Percentiles rank a stretch among this genome's conserved stretches.
phyloP scores from a whole-genome alignment of 2,113 vertebrate species.

The Sinosuthora webbiana region DNA sequence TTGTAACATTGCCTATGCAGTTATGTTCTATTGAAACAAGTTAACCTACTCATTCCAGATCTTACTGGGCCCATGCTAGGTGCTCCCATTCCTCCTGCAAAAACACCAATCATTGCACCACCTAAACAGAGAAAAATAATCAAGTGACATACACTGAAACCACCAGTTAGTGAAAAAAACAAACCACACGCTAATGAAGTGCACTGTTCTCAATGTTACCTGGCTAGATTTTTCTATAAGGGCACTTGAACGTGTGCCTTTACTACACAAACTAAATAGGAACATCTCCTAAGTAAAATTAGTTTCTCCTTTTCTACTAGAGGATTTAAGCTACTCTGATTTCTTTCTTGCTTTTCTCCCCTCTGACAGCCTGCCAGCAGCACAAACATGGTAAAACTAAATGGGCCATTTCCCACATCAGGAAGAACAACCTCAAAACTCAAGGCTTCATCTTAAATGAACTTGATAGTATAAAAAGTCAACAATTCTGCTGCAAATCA shows the following conservation, averaged over 20 bases:
- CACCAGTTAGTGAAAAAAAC: background rate
- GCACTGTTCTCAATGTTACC: background rate
- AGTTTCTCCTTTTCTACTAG: background rate
- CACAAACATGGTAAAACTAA: background rate
- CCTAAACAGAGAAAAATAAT: constrained; percentile 73
- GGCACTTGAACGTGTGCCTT: background rate
- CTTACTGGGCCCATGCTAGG: constrained; percentile 91
- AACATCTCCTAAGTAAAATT: background rate
- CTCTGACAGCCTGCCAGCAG: background rate
- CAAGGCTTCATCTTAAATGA: background rate
- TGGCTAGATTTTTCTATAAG: background rate
- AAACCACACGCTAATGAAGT: background rate
- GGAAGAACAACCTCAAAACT: background rate
- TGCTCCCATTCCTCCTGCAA: constrained; percentile 90
- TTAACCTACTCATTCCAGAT: constrained; percentile 89
- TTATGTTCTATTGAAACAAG: constrained; percentile 67
- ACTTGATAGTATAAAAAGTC: background rate
- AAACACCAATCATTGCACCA: constrained; percentile 88
- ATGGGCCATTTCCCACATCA: background rate
- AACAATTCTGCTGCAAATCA: background rate
- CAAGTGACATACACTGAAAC: constrained; percentile 58
- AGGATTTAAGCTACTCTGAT: background rate
- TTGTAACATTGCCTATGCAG: constrained; percentile 35
- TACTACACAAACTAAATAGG: background rate
- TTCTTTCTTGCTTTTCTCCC: background rate